Percentiles rank a stretch among this genome's conserved stretches.
Conservation (phyloP, 2,888 invertebrate genomes). For the Allacma fusca region DNA sequence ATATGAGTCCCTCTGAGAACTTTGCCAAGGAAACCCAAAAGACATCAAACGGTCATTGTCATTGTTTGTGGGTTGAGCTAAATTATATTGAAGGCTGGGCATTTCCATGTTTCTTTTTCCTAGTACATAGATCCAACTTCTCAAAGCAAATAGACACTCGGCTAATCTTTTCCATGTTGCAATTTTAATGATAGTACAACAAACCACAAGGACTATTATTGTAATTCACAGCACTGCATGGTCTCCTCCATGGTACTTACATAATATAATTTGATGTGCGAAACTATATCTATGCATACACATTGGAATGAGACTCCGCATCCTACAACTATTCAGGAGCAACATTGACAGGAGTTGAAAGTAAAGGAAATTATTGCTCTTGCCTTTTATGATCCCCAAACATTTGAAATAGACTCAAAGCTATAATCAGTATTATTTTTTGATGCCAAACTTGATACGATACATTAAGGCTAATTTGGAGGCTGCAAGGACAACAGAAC, state of each 20-base stretch:
- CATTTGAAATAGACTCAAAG: constrained; percentile 2
- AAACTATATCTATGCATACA: too few relatives aligned
- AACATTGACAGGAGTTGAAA: too few relatives aligned
- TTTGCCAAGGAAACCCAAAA: constrained; percentile 17
- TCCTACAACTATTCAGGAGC: too few relatives aligned
- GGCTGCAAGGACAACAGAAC: constrained; percentile 37
- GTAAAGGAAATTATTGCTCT: too few relatives aligned
- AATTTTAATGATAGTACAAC: neutral
- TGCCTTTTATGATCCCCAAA: constrained; percentile 9
- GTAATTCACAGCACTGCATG: neutral
- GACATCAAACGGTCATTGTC: constrained; percentile 50
- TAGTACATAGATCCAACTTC: constrained; percentile 9
- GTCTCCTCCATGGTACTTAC: too few relatives aligned
- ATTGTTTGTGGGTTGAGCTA: constrained; percentile 44
- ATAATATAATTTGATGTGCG: too few relatives aligned
- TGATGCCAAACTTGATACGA: constrained; percentile 34
- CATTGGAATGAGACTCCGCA: too few relatives aligned
- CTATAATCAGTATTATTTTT: constrained; percentile 20
- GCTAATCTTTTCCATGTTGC: neutral
- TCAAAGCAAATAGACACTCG: neutral
- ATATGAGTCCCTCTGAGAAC: neutral
- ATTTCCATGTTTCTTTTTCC: neutral
- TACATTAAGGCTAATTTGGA: constrained; percentile 26
- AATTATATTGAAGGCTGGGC: constrained; percentile 27
- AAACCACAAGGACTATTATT: neutral